Evolutionary conservation across 1,140 invertebrate species (phyloP).

Genomic region (Papilio aristodemus): DNA sequence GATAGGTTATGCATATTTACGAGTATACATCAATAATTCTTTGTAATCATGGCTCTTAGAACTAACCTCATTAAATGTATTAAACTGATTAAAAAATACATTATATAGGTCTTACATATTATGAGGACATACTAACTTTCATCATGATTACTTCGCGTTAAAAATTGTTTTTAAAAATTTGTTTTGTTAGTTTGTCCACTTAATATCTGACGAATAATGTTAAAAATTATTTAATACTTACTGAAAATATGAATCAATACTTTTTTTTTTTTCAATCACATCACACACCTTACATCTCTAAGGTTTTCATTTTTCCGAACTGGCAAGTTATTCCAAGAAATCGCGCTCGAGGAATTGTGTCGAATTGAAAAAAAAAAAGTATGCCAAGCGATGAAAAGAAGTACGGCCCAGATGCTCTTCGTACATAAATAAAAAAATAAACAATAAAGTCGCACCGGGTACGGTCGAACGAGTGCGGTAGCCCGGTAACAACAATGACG

Average conservation of each 20-base stretch:
- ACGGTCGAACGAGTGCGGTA: constrained; percentile 8
- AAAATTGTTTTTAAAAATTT: too few relatives aligned
- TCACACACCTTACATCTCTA: background rate
- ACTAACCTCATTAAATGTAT: too few relatives aligned
- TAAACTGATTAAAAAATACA: too few relatives aligned
- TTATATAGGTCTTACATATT: too few relatives aligned
- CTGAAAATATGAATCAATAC: too few relatives aligned
- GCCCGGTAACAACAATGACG: constrained; percentile 17
- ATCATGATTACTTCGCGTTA: too few relatives aligned
- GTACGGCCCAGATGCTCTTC: constrained; percentile 17
- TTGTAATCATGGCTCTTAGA: too few relatives aligned
- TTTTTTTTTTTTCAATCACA: background rate
- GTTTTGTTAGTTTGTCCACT: too few relatives aligned
- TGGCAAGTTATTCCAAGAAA: constrained; percentile 18
- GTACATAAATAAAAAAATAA: constrained; percentile 27
- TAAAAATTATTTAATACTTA: too few relatives aligned
- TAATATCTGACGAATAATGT: too few relatives aligned
- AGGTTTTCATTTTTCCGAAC: background rate
- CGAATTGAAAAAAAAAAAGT: constrained; percentile 28
- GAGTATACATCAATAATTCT: too few relatives aligned
- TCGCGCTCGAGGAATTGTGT: constrained; percentile 21
- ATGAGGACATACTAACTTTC: too few relatives aligned
- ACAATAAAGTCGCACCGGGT: constrained; percentile 13
- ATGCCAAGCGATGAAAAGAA: constrained; percentile 24
- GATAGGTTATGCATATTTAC: constrained; percentile 11